Evolutionary conservation across 1,140 invertebrate genomes (phyloP), one percentile per base, ranked within the genome.

Genomic region (Drosophila pandora): DNA sequence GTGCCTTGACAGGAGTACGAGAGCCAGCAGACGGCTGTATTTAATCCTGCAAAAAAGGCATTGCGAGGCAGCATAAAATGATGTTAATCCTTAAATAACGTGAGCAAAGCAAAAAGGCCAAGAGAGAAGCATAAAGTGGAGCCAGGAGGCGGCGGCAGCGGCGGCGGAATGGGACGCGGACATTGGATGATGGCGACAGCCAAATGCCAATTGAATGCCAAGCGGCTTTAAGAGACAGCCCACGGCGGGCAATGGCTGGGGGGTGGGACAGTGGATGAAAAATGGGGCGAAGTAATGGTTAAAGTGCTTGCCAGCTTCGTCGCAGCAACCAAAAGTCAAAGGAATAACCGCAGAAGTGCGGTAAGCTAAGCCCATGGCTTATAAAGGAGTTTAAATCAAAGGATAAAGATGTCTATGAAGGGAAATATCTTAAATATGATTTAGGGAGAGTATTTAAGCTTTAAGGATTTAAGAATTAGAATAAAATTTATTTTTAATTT

Each of bases 31-130:
- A 67, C 71, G 63, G 74, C 83, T 76, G 82, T 83, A 82, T 87
- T 85, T 85, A 85, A 85, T 85, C 82, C 82, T 87, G 82, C 78
- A 87, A 87, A 87, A 85, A 85, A 87, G 78, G 78, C 82, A 82
- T 81, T 82, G 81, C 81, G 61, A 81, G 74, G 82, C 82, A 85
- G 78, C 74, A 85, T 79, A 82, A 85, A 85, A 81, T 85, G 82
- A 85, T 85, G 82, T 87, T 85, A 85, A 85, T 85, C 82, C 82
- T 85, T 85, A 87, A 85, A 85, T 85, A 85, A 82, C 83, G 79
- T 71, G 82, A 69, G 60, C 73, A 74, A 53, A 21, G 70, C 50
- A 63, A 43, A 62, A 58, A 75, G 53, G 12, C 49, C 34, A 12
- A 12, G 23, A 34, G 25, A n/a, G n/a, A 23, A 8, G 41, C 13